phyloP scores from a whole-genome alignment of 2,888 invertebrate genomes.

The Polymixis lichenea region DNA sequence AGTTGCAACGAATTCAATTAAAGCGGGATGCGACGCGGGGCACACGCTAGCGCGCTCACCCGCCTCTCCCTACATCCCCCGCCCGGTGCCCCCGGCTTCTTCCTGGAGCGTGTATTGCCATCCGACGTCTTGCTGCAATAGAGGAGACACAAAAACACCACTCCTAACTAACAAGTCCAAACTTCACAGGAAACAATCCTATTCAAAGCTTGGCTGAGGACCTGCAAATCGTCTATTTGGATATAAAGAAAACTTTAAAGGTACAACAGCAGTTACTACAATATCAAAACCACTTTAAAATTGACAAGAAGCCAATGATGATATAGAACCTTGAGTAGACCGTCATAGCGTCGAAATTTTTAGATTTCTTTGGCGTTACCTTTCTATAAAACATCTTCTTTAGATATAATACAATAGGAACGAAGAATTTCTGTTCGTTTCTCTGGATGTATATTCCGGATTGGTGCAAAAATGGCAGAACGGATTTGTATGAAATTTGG shows the following conservation, averaged over 20 bases:
- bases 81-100: not conserved
- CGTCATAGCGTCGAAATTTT: not conserved
- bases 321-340: not conserved
- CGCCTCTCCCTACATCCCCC: not conserved
- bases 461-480: no score
- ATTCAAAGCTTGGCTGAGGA: not conserved
- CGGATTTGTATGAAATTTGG: no score
- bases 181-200: not conserved
- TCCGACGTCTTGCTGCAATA: constrained; percentile 33
- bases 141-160: constrained; percentile 35
- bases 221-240: not conserved
- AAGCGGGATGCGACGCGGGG: constrained; percentile 61
- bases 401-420: no score
- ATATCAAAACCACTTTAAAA: not conserved
- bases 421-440: no score
- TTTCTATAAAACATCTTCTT: not conserved
- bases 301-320: not conserved
- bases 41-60: constrained; percentile 5
- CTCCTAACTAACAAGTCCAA: not conserved
- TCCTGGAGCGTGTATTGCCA: constrained; percentile 37
- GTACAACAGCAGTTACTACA: not conserved
- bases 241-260: not conserved
- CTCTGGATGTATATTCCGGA: no score
- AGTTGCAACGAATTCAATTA: constrained; percentile 74
- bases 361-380: not conserved